Evolutionary conservation across 2,888 invertebrate species (phyloP), one percentile per base, ranked within the genome.

Genomic region (Tridacna crocea): DNA sequence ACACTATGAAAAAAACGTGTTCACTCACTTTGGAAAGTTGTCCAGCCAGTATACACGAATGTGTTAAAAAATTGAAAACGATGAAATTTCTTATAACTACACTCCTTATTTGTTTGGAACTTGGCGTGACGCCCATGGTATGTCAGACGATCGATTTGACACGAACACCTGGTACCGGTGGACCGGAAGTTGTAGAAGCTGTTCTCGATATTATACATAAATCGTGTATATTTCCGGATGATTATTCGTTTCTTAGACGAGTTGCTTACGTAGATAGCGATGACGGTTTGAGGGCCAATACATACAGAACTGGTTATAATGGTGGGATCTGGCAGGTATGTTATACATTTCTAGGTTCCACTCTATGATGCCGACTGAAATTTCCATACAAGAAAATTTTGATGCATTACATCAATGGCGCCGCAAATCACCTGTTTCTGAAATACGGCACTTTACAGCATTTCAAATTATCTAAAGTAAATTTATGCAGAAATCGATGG

Each of bases 291-390:
- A 73, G 85, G 13, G 26, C 79, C 0, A 81, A 79, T 12, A 90
- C 91, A 8, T 92, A 85, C 83, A 72, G 87, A 60, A 46, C 65
- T 0, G 87, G 79, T 12, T 90, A 88, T 75, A 51, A 90, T 72
- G 92, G 91, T 13, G 92, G 92, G 19, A 92, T 92, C 26, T 92
- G 92, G 91, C 89, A 91, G 88, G 91, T 91, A 87, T 68, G 72
- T n/a, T 27, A 0, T 36, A 8, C 8, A 36, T 36, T 36, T 36
- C 36, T 36, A 36, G 36, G 36, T 36, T 36, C 2, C 36, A 8
- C 36, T 36, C 8, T 36, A 36, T 36, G 36, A 2, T 8, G 36
- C 36, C 36, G 36, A 4, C 8, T 36, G 8, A 36, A 36, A 8
- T 36, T 36, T 36, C 36, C 36, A 36, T 8, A 36, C 8, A 36